Base-by-base conservation (phyloP, 2,113 vertebrate species). In the Thryonomys swinderianus region DNA sequence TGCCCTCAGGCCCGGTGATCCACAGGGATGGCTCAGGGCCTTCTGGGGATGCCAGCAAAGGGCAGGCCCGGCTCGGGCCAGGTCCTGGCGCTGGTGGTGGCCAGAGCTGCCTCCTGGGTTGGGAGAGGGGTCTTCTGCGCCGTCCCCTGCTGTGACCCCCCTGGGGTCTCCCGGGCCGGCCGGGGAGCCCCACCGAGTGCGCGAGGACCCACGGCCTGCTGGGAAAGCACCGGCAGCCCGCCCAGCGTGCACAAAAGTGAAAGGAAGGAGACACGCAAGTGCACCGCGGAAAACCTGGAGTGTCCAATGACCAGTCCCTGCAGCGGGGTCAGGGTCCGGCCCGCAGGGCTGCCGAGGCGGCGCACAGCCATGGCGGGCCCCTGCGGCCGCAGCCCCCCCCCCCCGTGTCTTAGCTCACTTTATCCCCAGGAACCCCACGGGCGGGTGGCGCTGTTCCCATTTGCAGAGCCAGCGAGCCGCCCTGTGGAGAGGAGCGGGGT, bases 1-100 rank as follows among this genome's bases (percentile, higher is more conserved):
- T 88, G 88, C 81, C 91, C 21, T 73, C 48, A 88, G 84, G 82
- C 73, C 95, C 30, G 18, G 95, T 96, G 81, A 91, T 69, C 91
- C 85, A 3, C 1, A 0, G 14, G 85, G 27, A 78, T 88, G 67
- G 76, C 93, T 12, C 0, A 2, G 78, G 85, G 91, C 45, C 89
- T 95, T 81, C 89, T 83, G 85, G 76, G 62, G 27, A 76, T 92
- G 95, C 80, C 92, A 90, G 48, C 32, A 18, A 83, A 95, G 71
- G 69, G 23, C 78, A 81, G 91, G 62, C 94, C 92, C 69, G 76
- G 80, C 25, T 51, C 0, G 3, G 66, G 25, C 57, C 32, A 57
- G 51, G 23, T 80, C 73, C 89, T 69, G 91, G 62, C 71, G 18
- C 84, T 1, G 48, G 64, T 0, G 3, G 53, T 37, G 59, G n/a